Evolutionary conservation across 2,113 vertebrate species (phyloP), one percentile per base, ranked within the genome.

Genomic region (Gadus chalcogrammus): DNA sequence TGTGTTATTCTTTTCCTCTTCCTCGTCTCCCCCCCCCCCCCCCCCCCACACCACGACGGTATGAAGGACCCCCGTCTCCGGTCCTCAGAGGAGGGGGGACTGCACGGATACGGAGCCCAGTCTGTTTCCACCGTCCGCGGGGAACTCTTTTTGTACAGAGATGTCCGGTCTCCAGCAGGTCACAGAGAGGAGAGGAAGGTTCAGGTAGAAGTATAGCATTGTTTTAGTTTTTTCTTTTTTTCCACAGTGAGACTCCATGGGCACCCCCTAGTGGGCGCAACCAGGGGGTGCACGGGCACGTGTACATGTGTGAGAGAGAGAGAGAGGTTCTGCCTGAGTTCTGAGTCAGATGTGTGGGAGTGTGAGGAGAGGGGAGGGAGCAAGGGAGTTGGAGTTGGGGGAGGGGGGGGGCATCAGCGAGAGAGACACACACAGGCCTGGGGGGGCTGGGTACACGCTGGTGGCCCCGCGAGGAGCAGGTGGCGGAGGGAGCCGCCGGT

Each of bases 1-100:
- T 91, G 65, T 8, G 69, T 87, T 76, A 35, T 83, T 85, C 82
- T 89, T 84, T 84, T 79, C 68, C 70, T 78, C 93, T 88, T 77
- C 93, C 88, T 84, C 91, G 93, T 86, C 75, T 61, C 64, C 1
- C 12, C 42, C 9, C 8, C 8, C 42, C 42, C 42, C 42, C 42
- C 42, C 42, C 3, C 3, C 42, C 9, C 42, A 20, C 20, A 20
- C 20, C 20, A 20, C 42, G 11, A 13, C 65, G 20, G 17, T 71
- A 53, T 68, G 6, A 11, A 42, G 38, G 38, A 42, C 38, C 24
- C 1, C 38, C 38, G 38, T 42, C 6, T 42, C 38, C 38, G 2
- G 38, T 42, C 38, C 38, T 42, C 61, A 61, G 35, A 58, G 70
- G 35, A 58, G 70, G 55, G 61, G 70, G 72, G 84, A 81, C 78